These are phyloP conservation scores for Keiferia lycopersicella DNA, from an alignment of 2,888 invertebrate genomes.

Conservation along the genomic window DNA sequence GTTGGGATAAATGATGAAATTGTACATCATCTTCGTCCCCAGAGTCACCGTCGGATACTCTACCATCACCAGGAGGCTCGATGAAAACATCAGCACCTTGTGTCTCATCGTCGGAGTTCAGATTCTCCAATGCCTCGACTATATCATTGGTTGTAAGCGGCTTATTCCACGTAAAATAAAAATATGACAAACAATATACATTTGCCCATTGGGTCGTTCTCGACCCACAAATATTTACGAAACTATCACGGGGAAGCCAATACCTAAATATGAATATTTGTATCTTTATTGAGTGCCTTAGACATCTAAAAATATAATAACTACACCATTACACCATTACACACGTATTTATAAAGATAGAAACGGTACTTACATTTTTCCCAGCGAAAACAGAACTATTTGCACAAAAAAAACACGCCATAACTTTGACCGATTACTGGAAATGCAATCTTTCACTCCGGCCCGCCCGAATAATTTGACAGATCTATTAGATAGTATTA, in stretches of 20 bases:
- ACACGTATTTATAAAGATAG: conserved; percentile 16
- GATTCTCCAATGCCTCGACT: conserved; percentile 6
- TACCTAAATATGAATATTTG: neutral
- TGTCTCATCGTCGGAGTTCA: conserved; percentile 16
- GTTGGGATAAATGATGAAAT: conserved; percentile 26
- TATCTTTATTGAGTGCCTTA: neutral
- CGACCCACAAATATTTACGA: conserved; percentile 17
- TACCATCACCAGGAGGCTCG: conserved; percentile 25
- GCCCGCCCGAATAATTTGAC: neutral
- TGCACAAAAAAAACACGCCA: neutral
- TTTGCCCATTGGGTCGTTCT: conserved; percentile 14
- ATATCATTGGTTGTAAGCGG: conserved; percentile 18
- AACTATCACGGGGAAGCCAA: neutral
- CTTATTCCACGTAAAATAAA: conserved; percentile 1
- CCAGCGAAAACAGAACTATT: conserved; percentile 13
- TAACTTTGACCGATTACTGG: neutral
- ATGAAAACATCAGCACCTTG: conserved; percentile 22
- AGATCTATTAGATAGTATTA: conserved; percentile 14
- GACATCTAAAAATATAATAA: conserved; percentile 19
- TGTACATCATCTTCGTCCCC: conserved; percentile 25
- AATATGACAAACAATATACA: conserved; percentile 12
- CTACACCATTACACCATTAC: conserved; percentile 8
- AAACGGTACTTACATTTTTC: conserved; percentile 21
- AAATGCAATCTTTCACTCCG: neutral
- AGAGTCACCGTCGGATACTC: conserved; percentile 29